Evolutionary conservation across 2,797 vertebrate genomes (phyloP), one percentile per base, ranked within the genome.

Genomic region (Pagetopsis macropterus): DNA sequence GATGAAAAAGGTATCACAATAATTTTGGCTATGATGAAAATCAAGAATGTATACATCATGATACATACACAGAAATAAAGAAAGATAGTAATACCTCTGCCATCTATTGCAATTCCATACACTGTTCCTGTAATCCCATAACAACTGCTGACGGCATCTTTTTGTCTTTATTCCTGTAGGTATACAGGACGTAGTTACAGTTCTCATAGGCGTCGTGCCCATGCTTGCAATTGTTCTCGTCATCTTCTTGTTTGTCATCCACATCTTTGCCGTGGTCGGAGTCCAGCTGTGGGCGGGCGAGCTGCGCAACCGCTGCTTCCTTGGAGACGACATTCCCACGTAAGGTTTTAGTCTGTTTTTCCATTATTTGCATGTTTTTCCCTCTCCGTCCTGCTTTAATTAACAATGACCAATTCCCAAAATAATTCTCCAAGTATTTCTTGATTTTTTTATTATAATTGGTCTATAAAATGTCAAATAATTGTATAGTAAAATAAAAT

Each of bases 261-360:
- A 96, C 93, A 95, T 97, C 91, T 97, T 97, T 0, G 96, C 94
- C 27, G 95, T 97, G 0, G 95, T 97, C 0, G 96, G 95, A 0
- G 96, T 97, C 43, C 96, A 98, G 92, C 95, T 98, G 75, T 97
- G 96, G 96, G 95, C 95, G 0, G 97, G 97, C 59, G 91, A 96
- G 75, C 94, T 98, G 67, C 94, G 94, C 70, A 96, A 97, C 90
- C 93, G 96, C 63, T 97, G 97, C 91, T 97, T 97, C 89, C 88
- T 97, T 45, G 94, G 95, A 85, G 94, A 93, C 62, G 77, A 94
- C 60, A 89, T 95, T 9, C 91, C 85, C 77, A 92, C 77, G 96
- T 97, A 82, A 89, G 94, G 81, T 23, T 31, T 59, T 8, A 0
- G 16, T 45, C 23, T 66, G 0, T 16, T 61, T 27, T 27, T 52